phyloP scores from a whole-genome alignment of 2,113 vertebrate species.

The Pachyramphus minor region DNA sequence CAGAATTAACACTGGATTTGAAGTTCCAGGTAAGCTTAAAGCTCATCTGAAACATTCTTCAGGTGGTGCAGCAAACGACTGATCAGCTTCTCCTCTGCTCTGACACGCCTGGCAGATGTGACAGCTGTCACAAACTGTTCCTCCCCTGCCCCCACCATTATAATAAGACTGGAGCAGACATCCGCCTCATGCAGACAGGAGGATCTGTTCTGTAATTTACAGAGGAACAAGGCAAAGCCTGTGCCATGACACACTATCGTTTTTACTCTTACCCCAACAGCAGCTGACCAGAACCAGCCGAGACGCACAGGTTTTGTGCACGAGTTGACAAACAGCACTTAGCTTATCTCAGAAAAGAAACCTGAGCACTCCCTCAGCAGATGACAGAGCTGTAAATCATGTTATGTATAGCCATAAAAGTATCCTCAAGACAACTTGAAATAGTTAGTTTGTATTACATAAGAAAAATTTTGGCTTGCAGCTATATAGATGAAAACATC shows the following conservation, averaged over 20 bases:
- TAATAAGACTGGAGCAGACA: not conserved
- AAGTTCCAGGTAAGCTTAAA: not conserved
- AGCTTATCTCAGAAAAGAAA: conserved; percentile 26
- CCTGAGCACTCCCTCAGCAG: not conserved
- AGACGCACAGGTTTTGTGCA: not conserved
- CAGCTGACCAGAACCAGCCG: conserved; percentile 1
- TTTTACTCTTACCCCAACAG: not conserved
- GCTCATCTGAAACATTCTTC: not conserved
- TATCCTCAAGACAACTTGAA: not conserved
- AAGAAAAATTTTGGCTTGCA: not conserved
- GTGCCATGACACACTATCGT: not conserved
- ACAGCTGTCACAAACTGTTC: conserved; percentile 1
- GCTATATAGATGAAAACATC: not conserved
- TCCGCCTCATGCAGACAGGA: not conserved
- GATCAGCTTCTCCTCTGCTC: not conserved
- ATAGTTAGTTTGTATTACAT: not conserved
- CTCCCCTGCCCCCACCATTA: not conserved
- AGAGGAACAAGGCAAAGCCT: conserved; percentile 52
- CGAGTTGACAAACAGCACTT: conserved; percentile 12
- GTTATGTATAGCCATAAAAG: not conserved
- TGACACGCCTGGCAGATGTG: not conserved
- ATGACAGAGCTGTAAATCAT: conserved; percentile 35
- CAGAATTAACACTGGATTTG: not conserved
- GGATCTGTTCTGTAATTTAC: conserved; percentile 16
- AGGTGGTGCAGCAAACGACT: not conserved